phyloP scores from a whole-genome alignment of 2,888 invertebrate species.

The Vannuccia rotundouncinata region DNA sequence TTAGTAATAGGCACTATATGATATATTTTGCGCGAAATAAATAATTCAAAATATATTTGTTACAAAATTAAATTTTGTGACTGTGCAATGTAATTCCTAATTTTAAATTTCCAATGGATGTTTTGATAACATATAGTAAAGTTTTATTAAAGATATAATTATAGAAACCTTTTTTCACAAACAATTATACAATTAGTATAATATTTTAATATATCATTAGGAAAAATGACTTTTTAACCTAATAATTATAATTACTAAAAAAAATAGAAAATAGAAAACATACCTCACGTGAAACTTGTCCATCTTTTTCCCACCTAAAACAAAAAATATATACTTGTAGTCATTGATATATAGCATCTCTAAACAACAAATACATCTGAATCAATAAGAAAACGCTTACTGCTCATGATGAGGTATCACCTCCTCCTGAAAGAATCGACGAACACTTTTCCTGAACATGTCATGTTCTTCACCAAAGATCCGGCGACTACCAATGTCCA shows the following conservation, averaged over 20 bases:
- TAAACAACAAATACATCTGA: background rate
- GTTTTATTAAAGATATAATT: too few relatives aligned
- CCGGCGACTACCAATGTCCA: conserved; percentile 55
- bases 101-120: too few relatives aligned
- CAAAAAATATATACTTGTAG: background rate
- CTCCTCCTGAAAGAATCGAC: conserved; percentile 56
- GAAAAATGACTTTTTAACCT: background rate
- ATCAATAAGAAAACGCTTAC: conserved; percentile 42
- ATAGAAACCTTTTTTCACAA: too few relatives aligned
- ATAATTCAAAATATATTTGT: too few relatives aligned
- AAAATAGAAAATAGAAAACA: conserved; percentile 29
- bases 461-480: conserved; percentile 57
- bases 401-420: conserved; percentile 51
- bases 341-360: background rate
- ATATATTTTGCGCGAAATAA: too few relatives aligned
- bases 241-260: background rate
- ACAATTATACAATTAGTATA: too few relatives aligned
- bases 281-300: conserved; percentile 51
- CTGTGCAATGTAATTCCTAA: too few relatives aligned
- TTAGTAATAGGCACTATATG: too few relatives aligned
- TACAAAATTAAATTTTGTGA: too few relatives aligned
- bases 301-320: conserved; percentile 52
- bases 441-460: conserved; percentile 52
- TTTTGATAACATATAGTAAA: too few relatives aligned
- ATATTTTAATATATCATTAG: too few relatives aligned